These are phyloP conservation scores for Caenorhabditis wallacei DNA, from an alignment of 2,888 invertebrate species.

Conservation along the genomic window DNA sequence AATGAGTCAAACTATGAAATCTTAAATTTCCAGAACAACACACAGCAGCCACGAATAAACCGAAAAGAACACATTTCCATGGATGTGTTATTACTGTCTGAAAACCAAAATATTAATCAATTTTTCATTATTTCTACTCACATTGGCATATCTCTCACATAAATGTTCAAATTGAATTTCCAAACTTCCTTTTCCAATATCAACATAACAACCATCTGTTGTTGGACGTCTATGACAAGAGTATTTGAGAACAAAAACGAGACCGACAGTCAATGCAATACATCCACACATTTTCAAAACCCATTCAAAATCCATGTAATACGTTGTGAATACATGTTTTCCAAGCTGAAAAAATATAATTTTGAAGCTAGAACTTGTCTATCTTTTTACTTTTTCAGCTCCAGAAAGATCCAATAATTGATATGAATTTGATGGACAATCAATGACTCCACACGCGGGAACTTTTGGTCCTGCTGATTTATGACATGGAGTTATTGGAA, in stretches of 20 bases:
- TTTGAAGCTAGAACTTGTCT: not conserved
- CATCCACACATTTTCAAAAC: conserved; percentile 19
- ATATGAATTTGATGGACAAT: conserved; percentile 34
- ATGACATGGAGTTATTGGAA: conserved; percentile 50
- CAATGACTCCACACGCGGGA: conserved; percentile 26
- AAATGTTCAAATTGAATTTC: conserved; percentile 35
- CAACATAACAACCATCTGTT: conserved; percentile 31
- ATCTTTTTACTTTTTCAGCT: conserved; percentile 24
- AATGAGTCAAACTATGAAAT: conserved; percentile 46
- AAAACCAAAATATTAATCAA: not conserved
- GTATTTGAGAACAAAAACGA: conserved; percentile 46
- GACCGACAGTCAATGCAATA: conserved; percentile 13
- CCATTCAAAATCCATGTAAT: conserved; percentile 18
- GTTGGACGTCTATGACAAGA: conserved; percentile 33
- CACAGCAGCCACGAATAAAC: conserved; percentile 18
- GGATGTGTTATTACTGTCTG: conserved; percentile 44
- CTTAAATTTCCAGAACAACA: conserved; percentile 34
- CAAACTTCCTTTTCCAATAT: conserved; percentile 34
- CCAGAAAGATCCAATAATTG: conserved; percentile 31
- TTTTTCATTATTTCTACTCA: not conserved
- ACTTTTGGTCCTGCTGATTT: conserved; percentile 48
- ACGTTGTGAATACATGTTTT: conserved; percentile 21
- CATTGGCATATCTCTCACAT: conserved; percentile 42
- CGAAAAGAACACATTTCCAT: conserved; percentile 22
- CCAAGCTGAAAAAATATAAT: conserved; percentile 1